phyloP scores from a whole-genome alignment of 2,113 vertebrate genomes.

The Nothoprocta pentlandii region DNA sequence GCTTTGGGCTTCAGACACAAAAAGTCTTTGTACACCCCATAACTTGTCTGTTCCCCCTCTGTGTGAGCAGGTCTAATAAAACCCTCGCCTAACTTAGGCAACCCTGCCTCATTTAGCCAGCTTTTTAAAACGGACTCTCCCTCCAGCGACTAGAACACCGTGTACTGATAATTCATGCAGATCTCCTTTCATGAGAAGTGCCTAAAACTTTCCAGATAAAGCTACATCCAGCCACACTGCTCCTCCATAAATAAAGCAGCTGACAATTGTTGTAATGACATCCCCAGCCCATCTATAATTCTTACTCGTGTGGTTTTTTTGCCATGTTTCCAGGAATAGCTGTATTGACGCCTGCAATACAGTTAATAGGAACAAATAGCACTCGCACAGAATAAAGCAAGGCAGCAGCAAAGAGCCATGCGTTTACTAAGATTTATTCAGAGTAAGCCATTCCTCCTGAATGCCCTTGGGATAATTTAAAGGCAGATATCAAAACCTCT shows the following conservation, averaged over 20 bases:
- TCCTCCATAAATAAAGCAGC: conserved; percentile 63
- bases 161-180: conserved; percentile 66
- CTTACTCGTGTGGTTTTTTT: not conserved
- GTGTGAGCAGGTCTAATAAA: conserved; percentile 67
- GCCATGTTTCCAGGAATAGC: conserved; percentile 35
- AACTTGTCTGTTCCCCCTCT: conserved; percentile 3
- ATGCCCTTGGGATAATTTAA: conserved; percentile 56
- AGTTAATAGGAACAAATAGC: conserved; percentile 30
- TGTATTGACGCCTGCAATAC: not conserved
- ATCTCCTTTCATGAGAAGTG: conserved; percentile 75
- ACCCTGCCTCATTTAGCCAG: conserved; percentile 55
- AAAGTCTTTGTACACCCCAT: conserved; percentile 11
- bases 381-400: not conserved
- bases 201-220: conserved; percentile 77
- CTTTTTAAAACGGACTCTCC: conserved; percentile 50
- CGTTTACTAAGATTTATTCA: conserved; percentile 70
- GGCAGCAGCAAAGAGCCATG: not conserved
- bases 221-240: conserved; percentile 65
- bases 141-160: conserved; percentile 54
- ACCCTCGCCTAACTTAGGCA: conserved; percentile 69
- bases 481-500: conserved; percentile 48
- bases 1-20: conserved; percentile 25
- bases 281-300: conserved; percentile 36
- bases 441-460: conserved; percentile 40
- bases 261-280: conserved; percentile 75